Evolutionary conservation across 1,140 invertebrate genomes (phyloP).

Genomic region (Panagrolaimus sp.): DNA sequence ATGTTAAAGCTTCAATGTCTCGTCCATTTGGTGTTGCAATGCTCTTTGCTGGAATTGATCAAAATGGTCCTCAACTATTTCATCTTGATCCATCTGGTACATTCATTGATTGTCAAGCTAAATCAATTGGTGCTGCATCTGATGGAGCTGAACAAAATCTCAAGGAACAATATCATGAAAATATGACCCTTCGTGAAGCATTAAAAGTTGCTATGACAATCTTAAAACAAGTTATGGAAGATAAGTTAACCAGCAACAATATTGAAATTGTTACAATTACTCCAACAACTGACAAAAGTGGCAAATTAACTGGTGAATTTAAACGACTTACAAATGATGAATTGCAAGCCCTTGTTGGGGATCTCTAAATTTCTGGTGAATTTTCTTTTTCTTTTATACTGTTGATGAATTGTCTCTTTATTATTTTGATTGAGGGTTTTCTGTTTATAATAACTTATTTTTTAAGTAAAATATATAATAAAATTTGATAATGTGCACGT

Average conservation of each 20-base stretch:
- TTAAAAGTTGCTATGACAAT: constrained; percentile 84
- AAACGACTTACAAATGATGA: constrained; percentile 41
- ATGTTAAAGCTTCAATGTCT: constrained; percentile 78
- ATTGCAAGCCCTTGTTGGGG: constrained; percentile 40
- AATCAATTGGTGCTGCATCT: constrained; percentile 96
- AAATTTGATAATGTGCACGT: no score
- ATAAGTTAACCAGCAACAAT: constrained; percentile 92
- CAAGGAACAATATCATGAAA: constrained; percentile 79
- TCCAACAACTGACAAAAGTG: constrained; percentile 44
- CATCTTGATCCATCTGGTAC: constrained; percentile 98
- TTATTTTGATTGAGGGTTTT: no score
- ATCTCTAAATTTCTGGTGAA: constrained; percentile 29
- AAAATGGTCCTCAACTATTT: constrained; percentile 65
- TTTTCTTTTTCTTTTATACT: no score
- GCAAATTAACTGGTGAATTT: constrained; percentile 41
- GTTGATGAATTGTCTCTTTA: no score
- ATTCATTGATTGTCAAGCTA: constrained; percentile 93
- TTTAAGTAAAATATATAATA: no score
- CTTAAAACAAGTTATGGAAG: constrained; percentile 99
- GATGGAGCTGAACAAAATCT: constrained; percentile 97
- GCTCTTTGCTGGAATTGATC: constrained; percentile 65
- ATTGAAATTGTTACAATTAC: constrained; percentile 72
- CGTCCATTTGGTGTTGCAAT: constrained; percentile 94
- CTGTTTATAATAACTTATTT: no score
- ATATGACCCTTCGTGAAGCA: constrained; percentile 91